Evolutionary conservation across 2,797 vertebrate species (phyloP).

Genomic region (Pitangus sulphuratus): DNA sequence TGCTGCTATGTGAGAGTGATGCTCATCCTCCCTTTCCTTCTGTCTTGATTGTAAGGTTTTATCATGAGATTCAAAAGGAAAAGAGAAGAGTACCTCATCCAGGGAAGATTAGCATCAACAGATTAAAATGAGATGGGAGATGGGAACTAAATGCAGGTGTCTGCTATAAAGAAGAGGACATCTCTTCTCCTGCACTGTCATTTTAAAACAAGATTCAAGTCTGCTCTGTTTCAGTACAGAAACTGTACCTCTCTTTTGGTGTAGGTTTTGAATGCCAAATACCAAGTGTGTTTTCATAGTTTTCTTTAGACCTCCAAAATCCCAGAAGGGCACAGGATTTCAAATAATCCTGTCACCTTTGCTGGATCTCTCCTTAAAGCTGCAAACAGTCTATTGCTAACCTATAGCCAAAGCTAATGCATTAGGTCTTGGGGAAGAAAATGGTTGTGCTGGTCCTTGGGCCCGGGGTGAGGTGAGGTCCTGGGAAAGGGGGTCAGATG

Average conservation of each 20-base stretch:
- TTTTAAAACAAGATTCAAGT: neutral
- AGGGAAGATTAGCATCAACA: neutral
- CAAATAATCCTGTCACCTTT: neutral
- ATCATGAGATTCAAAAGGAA: neutral
- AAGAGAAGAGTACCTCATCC: neutral
- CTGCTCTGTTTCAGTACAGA: neutral
- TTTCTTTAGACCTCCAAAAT: neutral
- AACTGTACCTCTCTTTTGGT: rapidly evolving
- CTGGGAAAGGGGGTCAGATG: neutral
- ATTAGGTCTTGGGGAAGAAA: neutral
- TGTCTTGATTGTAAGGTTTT: neutral
- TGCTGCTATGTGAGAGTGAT: neutral
- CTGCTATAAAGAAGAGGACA: neutral
- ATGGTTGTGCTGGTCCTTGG: neutral
- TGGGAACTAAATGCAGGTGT: neutral
- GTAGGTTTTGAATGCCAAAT: neutral
- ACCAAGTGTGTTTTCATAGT: neutral
- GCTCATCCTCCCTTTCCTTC: neutral
- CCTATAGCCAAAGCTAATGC: neutral
- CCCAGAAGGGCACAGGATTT: neutral
- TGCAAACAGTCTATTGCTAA: neutral
- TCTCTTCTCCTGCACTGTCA: neutral
- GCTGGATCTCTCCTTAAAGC: neutral
- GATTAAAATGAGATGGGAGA: neutral
- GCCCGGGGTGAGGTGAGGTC: neutral